Evolutionary conservation across 2,797 vertebrate species (phyloP).

Genomic region (Galago senegalensis): DNA sequence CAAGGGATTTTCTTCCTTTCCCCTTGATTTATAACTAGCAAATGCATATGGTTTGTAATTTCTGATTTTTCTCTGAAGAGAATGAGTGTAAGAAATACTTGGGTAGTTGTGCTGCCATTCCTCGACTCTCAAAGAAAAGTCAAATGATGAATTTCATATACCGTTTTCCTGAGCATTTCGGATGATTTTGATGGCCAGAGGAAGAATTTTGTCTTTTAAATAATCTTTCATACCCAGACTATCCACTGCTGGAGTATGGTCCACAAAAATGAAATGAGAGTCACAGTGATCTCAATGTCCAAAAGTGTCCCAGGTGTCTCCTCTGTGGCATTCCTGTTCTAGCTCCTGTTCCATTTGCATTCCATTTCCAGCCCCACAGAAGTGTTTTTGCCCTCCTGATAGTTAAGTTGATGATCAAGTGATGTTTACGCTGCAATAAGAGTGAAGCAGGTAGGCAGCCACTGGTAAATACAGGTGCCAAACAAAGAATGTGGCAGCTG

Average conservation of each 20-base stretch:
- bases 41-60: background rate
- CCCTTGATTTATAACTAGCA: background rate
- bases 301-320: slow-evolving; percentile 25
- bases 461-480: slow-evolving; percentile 34
- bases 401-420: slow-evolving; percentile 62
- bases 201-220: slow-evolving; percentile 35
- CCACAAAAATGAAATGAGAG: slow-evolving; percentile 59
- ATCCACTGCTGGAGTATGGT: slow-evolving; percentile 23
- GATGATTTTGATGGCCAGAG: slow-evolving; percentile 65
- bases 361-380: background rate
- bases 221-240: background rate
- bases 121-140: slow-evolving; percentile 15
- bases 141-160: slow-evolving; percentile 2
- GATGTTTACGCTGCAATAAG: slow-evolving; percentile 14
- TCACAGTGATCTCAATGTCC: background rate
- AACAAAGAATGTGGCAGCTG: slow-evolving; percentile 4
- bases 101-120: slow-evolving; percentile 32
- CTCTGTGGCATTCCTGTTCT: background rate
- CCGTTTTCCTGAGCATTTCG: slow-evolving; percentile 58
- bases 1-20: background rate
- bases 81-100: slow-evolving; percentile 55
- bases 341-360: background rate
- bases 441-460: slow-evolving; percentile 25
- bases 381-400: background rate
- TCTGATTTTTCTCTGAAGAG: background rate